These are phyloP conservation scores for Magallana angulata DNA, from an alignment of 1,140 invertebrate species.

Conservation along the genomic window DNA sequence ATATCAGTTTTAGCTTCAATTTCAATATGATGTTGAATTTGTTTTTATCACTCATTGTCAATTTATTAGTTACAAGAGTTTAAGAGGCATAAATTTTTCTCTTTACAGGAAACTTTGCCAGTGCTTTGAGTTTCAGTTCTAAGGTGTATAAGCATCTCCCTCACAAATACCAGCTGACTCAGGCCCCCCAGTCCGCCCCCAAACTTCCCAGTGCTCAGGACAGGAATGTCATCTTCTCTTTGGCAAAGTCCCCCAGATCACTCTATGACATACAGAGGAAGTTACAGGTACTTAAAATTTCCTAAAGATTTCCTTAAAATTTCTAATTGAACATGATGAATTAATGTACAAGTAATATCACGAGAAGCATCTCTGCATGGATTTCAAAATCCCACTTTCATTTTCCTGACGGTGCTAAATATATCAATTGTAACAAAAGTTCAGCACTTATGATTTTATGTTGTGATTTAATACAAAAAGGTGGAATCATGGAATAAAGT, in stretches of 20 bases:
- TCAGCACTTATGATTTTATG: no score
- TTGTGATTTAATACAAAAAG: no score
- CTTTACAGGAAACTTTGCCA: slow-evolving; percentile 66
- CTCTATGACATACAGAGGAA: slow-evolving; percentile 71
- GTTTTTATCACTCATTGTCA: no score
- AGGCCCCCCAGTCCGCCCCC: neutral
- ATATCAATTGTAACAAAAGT: no score
- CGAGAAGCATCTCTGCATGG: no score
- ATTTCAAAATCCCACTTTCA: no score
- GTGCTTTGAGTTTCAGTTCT: slow-evolving; percentile 64
- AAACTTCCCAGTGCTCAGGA: slow-evolving; percentile 66
- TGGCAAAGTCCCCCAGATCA: slow-evolving; percentile 59
- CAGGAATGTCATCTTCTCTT: slow-evolving; percentile 67
- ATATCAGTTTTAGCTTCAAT: no score
- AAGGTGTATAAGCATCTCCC: slow-evolving; percentile 61
- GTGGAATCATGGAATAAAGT: no score
- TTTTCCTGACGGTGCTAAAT: no score
- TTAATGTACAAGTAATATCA: neutral
- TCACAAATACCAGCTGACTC: slow-evolving; percentile 54
- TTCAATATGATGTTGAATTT: no score
- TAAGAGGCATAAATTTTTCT: no score
- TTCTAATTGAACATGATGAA: neutral
- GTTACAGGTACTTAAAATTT: slow-evolving; percentile 63
- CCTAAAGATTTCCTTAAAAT: neutral
- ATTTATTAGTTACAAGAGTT: no score